Evolutionary conservation across 2,113 vertebrate genomes (phyloP), one percentile per base, ranked within the genome.

Genomic region (Mystacornis crossleyi): DNA sequence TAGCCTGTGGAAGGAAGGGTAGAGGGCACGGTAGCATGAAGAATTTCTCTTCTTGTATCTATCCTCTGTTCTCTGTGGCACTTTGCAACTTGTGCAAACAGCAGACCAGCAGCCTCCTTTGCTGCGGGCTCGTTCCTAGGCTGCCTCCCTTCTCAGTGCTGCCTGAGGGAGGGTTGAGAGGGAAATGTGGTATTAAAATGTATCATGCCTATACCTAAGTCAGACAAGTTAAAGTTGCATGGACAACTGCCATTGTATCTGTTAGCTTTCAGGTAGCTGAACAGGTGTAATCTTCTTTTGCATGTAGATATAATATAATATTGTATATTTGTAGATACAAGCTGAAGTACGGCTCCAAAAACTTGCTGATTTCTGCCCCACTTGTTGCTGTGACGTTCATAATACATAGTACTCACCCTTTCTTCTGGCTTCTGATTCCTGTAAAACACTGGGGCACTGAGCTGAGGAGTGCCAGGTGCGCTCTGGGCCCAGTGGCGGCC

Each of bases 401-500:
- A 19, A 29, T 29, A 7, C 3, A 1, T 26, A 18, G 26, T 1
- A 1, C 13, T 70, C 3, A 2, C 16, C 18, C 20, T 51, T 48
- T 55, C 23, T 14, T 29, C 33, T 86, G 38, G 33, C 42, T 33
- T 81, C 42, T 31, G n/a, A 18, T 67, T 72, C 18, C 57, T 72
- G 0, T 73, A 16, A 48, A 86, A 12, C 21, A 2, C 28, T 3
- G 34, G 26, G 18, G 7, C 2, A 4, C 47, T 18, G 75, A 60
- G 72, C 45, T 31, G 6, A 34, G 48, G 31, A 50, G 55, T 48
- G 33, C 54, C 12, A 2, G 28, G 13, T 45, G 45, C 50, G 26
- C 24, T 15, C 18, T 0, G 14, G 50, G 6, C 29, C 10, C 3
- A 0, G 34, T 3, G 2, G 33, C 0, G 0, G 29, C 25, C 0